A percentile compares a stretch with the other conserved stretches of the same genome.
These are phyloP conservation scores for Parazoanthus swiftii DNA, from an alignment of 92 coral and sea anemone genomes.

Conservation along the genomic window DNA sequence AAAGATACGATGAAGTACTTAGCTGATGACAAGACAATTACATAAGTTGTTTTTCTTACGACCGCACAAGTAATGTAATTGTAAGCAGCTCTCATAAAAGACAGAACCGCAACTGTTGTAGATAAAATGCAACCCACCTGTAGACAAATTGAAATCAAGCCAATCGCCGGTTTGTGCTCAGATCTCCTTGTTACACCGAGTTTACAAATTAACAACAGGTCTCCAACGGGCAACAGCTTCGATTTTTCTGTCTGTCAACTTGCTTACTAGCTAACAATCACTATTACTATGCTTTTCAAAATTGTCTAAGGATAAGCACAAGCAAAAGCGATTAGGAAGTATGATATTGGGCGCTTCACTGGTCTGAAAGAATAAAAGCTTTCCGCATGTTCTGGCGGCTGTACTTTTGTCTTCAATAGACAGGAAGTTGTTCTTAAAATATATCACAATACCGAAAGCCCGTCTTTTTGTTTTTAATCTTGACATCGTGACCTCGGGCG, in stretches of 20 bases:
- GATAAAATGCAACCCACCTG: neutral
- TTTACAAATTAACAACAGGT: neutral
- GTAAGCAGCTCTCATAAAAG: neutral
- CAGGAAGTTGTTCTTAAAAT: neutral
- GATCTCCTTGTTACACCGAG: neutral
- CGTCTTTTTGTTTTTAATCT: neutral
- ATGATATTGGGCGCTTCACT: neutral
- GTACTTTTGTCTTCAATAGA: neutral
- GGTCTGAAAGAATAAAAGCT: neutral
- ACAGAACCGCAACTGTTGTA: neutral
- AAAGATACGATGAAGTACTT: neutral
- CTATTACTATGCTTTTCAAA: too few relatives aligned
- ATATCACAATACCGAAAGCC: neutral
- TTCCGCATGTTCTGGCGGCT: neutral
- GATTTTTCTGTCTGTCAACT: neutral
- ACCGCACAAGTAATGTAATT: neutral
- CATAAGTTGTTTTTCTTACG: neutral
- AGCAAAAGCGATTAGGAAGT: neutral
- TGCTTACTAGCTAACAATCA: too few relatives aligned
- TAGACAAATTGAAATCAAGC: neutral
- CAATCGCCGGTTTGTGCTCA: neutral
- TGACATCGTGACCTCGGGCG: too few relatives aligned
- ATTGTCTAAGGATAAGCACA: neutral
- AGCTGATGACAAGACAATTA: neutral
- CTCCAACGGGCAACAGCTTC: neutral